Percentiles rank a stretch among this genome's conserved stretches.
phyloP scores from a whole-genome alignment of 2,888 invertebrate species.

The Noctua janthina region DNA sequence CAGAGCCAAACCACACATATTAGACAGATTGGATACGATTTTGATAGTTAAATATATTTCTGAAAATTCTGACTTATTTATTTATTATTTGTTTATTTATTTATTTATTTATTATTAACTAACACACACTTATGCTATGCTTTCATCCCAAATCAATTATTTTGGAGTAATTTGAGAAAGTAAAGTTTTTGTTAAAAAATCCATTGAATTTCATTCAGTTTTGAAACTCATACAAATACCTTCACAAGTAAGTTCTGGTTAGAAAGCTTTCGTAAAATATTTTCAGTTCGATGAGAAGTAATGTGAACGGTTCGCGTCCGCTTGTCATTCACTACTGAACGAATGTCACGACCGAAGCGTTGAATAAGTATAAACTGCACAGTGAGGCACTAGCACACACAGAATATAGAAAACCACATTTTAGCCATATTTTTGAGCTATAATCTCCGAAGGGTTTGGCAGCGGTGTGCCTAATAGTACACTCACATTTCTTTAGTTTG shows the following conservation, averaged over 20 bases:
- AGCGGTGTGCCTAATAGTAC: too few species aligned
- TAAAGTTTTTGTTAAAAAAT: neutral
- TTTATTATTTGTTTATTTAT: too few species aligned
- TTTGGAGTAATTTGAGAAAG: neutral
- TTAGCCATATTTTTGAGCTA: neutral
- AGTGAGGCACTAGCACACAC: neutral
- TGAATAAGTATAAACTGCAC: neutral
- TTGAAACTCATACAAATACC: neutral
- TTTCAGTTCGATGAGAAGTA: neutral
- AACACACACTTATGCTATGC: too few species aligned
- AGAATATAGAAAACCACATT: neutral
- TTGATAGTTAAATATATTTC: neutral
- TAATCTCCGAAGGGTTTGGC: too few species aligned
- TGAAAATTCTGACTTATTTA: too few species aligned
- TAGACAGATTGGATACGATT: too few species aligned
- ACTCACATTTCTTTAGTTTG: too few species aligned
- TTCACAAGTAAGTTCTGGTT: neutral
- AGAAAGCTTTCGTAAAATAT: neutral
- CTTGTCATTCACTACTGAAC: neutral
- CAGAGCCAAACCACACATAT: too few species aligned
- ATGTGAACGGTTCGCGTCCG: neutral
- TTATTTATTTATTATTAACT: too few species aligned
- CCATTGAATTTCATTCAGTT: neutral
- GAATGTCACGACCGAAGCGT: neutral
- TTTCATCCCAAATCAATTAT: too few species aligned